Evolutionary conservation across 2,888 invertebrate species (phyloP).

Genomic region (Andrena chrysosceles): DNA sequence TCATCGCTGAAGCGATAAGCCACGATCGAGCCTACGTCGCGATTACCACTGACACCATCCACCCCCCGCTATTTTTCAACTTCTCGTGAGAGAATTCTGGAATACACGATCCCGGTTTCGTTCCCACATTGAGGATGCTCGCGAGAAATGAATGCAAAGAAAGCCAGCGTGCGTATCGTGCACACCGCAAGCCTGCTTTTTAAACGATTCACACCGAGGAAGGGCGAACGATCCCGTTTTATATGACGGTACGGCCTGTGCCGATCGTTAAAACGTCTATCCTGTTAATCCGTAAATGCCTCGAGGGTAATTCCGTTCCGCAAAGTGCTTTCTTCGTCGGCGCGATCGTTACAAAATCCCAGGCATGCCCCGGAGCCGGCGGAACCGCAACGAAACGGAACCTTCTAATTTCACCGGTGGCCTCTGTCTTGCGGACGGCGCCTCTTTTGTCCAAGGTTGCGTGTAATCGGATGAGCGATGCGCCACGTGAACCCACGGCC

Average conservation of each 20-base stretch:
- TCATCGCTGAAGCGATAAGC: slow-evolving; percentile 17
- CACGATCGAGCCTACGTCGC: no score
- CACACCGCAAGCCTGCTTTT: background rate
- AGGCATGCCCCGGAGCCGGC: slow-evolving; percentile 57
- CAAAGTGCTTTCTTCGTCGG: slow-evolving; percentile 69
- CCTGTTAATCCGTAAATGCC: slow-evolving; percentile 71
- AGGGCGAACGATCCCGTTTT: slow-evolving; percentile 43
- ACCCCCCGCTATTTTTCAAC: no score
- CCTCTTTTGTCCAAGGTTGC: slow-evolving; percentile 62
- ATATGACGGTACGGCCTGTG: slow-evolving; percentile 35
- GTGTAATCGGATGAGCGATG: slow-evolving; percentile 62
- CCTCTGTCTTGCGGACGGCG: slow-evolving; percentile 53
- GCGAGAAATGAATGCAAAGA: no score
- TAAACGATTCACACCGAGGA: background rate
- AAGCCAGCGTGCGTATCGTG: no score
- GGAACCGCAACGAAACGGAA: slow-evolving; percentile 67
- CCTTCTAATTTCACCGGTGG: slow-evolving; percentile 63
- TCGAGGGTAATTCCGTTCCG: slow-evolving; percentile 65
- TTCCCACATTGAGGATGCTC: no score
- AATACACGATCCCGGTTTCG: no score
- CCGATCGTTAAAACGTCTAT: slow-evolving; percentile 68
- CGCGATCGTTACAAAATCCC: slow-evolving; percentile 66
- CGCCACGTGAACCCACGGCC: background rate
- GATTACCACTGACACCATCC: no score
- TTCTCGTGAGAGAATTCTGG: no score